Conservation (phyloP, 1,140 invertebrate genomes). For the Penaeus chinensis region DNA sequence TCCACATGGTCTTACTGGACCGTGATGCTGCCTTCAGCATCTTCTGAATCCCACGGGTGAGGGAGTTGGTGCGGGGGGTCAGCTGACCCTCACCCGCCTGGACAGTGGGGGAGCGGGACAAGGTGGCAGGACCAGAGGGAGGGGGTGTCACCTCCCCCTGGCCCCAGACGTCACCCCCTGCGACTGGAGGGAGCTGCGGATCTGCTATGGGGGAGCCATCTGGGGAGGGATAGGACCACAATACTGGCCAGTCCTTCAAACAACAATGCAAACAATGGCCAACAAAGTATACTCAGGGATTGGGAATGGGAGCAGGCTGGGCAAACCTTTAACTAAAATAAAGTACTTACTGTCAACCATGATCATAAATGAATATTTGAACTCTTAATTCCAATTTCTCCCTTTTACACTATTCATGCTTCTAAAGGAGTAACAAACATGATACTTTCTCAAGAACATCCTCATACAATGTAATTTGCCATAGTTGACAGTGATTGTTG, state of each 20-base stretch:
- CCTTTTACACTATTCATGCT: too few relatives aligned
- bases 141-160: constrained; percentile 26
- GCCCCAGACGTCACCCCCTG: constrained; percentile 38
- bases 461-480: not conserved
- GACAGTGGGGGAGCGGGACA: constrained; percentile 41
- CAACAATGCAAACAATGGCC: not conserved
- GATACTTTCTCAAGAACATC: not conserved
- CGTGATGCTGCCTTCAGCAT: constrained; percentile 59
- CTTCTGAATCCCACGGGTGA: constrained; percentile 60
- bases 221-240: constrained; percentile 39
- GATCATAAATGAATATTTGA: not conserved
- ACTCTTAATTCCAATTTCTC: too few relatives aligned
- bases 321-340: not conserved
- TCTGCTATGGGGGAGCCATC: constrained; percentile 48
- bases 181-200: constrained; percentile 34
- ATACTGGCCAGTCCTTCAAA: not conserved
- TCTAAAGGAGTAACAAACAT: too few relatives aligned
- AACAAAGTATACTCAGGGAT: not conserved
- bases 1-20: constrained; percentile 53
- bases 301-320: not conserved
- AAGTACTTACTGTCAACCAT: not conserved
- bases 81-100: constrained; percentile 15
- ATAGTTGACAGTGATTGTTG: constrained; percentile 17
- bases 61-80: constrained; percentile 59
- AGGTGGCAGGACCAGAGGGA: constrained; percentile 25